Evolutionary conservation across 2,888 invertebrate genomes (phyloP).

Genomic region (Teleogryllus oceanicus): DNA sequence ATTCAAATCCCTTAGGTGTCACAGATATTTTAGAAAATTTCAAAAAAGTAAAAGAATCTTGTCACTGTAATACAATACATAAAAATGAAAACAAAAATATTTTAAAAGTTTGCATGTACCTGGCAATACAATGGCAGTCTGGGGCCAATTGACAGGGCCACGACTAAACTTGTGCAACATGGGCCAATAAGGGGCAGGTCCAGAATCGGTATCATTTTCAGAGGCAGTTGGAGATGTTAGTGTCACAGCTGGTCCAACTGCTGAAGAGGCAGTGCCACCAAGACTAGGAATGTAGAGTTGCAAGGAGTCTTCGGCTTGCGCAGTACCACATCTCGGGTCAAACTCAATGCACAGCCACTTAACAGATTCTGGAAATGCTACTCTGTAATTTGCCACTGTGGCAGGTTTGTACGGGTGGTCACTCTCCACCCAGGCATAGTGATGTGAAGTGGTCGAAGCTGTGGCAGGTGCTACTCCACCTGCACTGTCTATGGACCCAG

Average conservation of each 20-base stretch:
- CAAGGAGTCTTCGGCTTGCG: conserved; percentile 86
- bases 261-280: conserved; percentile 2
- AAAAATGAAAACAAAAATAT: too few relatives aligned
- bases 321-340: conserved; percentile 86
- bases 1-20: too few relatives aligned
- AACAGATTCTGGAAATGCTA: conserved; percentile 81
- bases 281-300: conserved; percentile 62
- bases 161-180: conserved; percentile 64
- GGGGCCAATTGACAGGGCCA: conserved; percentile 76
- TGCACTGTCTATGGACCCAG: conserved; percentile 47
- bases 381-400: conserved; percentile 78
- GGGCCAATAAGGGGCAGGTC: conserved; percentile 55
- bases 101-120: conserved; percentile 45
- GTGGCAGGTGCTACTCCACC: conserved; percentile 35
- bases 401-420: conserved; percentile 95
- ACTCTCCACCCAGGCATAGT: conserved; percentile 90
- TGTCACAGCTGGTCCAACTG: background rate
- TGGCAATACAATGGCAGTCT: conserved; percentile 78
- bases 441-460: conserved; percentile 68
- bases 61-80: too few relatives aligned
- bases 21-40: too few relatives aligned
- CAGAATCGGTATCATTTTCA: conserved; percentile 45
- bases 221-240: conserved; percentile 39
- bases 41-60: too few relatives aligned
- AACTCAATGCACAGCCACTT: conserved; percentile 93